phyloP scores from a whole-genome alignment of 1,140 invertebrate genomes.

The Tribolium madens region DNA sequence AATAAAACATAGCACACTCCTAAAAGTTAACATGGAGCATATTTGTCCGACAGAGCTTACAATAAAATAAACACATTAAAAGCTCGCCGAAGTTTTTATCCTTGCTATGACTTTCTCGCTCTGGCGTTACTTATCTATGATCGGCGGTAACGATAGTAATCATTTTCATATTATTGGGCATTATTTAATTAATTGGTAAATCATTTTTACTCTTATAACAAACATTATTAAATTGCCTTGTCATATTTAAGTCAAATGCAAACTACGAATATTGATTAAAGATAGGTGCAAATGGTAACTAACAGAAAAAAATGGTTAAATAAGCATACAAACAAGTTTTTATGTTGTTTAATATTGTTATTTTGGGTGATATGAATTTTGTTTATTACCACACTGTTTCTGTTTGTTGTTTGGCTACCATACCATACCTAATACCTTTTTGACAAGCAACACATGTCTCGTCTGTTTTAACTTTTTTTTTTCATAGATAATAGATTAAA shows the following conservation, averaged over 20 bases:
- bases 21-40: background rate
- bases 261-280: background rate
- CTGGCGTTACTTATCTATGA: background rate
- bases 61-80: conserved; percentile 37
- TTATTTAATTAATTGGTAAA: background rate
- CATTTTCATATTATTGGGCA: conserved; percentile 7
- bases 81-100: conserved; percentile 24
- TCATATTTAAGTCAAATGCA: too few relatives aligned
- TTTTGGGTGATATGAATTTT: too few relatives aligned
- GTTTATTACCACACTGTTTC: too few relatives aligned
- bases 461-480: too few relatives aligned
- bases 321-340: too few relatives aligned
- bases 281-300: background rate
- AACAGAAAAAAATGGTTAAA: too few relatives aligned
- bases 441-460: too few relatives aligned
- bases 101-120: conserved; percentile 21
- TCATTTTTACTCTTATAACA: background rate
- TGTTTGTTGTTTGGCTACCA: too few relatives aligned
- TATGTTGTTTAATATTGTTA: too few relatives aligned
- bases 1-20: background rate
- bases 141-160: conserved; percentile 16
- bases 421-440: too few relatives aligned
- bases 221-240: too few relatives aligned
- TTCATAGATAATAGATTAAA: too few relatives aligned
- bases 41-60: conserved; percentile 7